Evolutionary conservation across 1,140 invertebrate genomes (phyloP).

Genomic region (Ooceraea biroi): DNA sequence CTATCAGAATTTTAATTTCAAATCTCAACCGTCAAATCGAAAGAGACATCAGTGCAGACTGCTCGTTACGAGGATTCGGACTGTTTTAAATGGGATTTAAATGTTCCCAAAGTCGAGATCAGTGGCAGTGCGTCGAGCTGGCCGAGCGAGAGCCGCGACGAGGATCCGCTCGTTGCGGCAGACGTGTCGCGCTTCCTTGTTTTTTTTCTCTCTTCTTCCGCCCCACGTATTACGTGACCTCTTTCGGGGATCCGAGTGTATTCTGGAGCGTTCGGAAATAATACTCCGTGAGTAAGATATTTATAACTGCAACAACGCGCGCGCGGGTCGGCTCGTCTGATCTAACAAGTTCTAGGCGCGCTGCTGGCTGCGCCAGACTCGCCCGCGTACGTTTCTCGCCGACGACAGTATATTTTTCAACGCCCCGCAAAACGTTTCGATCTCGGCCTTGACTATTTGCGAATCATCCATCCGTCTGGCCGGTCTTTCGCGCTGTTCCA

Average conservation of each 20-base stretch:
- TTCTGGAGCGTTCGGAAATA: conserved; percentile 75
- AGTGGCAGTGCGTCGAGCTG: neutral
- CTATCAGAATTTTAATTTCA: too few relatives aligned
- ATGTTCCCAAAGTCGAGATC: too few relatives aligned
- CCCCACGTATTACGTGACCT: conserved; percentile 67
- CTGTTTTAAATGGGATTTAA: too few relatives aligned
- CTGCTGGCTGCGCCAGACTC: conserved; percentile 56
- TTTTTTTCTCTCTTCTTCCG: conserved; percentile 40
- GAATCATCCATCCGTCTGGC: conserved; percentile 11
- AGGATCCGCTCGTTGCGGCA: conserved; percentile 1
- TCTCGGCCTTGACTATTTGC: conserved; percentile 44
- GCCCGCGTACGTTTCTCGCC: neutral
- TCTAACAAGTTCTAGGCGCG: conserved; percentile 67
- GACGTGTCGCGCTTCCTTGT: conserved; percentile 63
- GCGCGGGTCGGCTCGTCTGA: conserved; percentile 61
- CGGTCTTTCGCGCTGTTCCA: conserved; percentile 2
- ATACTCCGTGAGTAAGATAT: conserved; percentile 74
- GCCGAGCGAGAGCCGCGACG: too few relatives aligned
- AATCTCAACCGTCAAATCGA: too few relatives aligned
- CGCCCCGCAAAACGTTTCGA: conserved; percentile 19
- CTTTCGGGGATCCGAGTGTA: conserved; percentile 68
- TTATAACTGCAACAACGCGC: conserved; percentile 73
- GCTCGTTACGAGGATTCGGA: too few relatives aligned
- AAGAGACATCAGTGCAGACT: too few relatives aligned
- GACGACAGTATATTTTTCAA: conserved; percentile 63